Base-by-base conservation (phyloP, 2,888 invertebrate genomes). In the Laspeyria flexula region DNA sequence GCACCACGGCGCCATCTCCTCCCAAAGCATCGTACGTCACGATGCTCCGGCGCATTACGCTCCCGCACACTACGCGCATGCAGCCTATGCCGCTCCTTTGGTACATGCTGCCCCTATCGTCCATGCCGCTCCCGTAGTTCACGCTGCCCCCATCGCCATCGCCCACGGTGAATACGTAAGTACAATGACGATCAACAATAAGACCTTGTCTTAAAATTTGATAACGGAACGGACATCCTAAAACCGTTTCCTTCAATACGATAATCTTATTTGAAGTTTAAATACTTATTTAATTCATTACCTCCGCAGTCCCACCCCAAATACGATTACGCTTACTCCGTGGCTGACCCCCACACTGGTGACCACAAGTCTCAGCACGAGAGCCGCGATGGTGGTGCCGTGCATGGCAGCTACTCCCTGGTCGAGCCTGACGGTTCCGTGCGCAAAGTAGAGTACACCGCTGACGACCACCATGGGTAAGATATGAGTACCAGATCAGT, bases 351-450 rank as follows among this genome's bases (percentile, higher is more conserved):
- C 6, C 94, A 94, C 79, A 94, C 94, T 66, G 94, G 94, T 29
- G 94, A 94, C 86, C 93, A 94, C 85, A 94, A 94, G 87, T 86
- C 90, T 75, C 94, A 94, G 77, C 88, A 92, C 65, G 94, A 94
- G 86, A 90, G 91, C 83, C 91, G 93, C 69, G 93, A 94, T 78
- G 95, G 95, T 55, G 93, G 95, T 67, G 93, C 93, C 62, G 95
- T 95, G 37, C 93, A 94, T 73, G 95, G 95, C 55, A 93, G 94
- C 82, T 95, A 95, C 89, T 94, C 93, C 40, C 89, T 94, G 39
- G 93, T 94, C 45, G 94, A 94, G 72, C 93, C 94, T 48, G 94
- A 93, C 71, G 94, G 94, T 77, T 94, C 94, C 73, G 87, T 94
- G 56, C 93, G 94, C 81, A 94, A 93, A 72, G 94, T 94, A 65